phyloP scores from a whole-genome alignment of 2,888 invertebrate genomes.

The Phengaris arion region DNA sequence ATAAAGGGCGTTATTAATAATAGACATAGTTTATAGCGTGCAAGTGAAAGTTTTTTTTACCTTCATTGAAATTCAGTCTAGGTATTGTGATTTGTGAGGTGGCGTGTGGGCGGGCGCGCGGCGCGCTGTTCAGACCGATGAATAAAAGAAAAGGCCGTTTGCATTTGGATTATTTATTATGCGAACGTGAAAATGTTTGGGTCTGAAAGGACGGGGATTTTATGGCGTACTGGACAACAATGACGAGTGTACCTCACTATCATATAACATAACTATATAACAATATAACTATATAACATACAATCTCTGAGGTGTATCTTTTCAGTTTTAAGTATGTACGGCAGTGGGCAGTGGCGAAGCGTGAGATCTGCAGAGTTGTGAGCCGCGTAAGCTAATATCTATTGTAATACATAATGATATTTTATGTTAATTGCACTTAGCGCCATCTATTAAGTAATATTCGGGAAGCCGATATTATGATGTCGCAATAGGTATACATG shows the following conservation, averaged over 20 bases:
- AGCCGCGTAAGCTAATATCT: too few species aligned
- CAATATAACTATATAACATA: too few species aligned
- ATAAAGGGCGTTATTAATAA: background rate
- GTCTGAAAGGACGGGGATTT: slow-evolving; percentile 13
- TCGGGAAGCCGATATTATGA: too few species aligned
- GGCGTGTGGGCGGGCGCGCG: background rate
- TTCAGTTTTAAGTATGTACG: too few species aligned
- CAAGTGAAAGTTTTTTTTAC: background rate
- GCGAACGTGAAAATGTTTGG: background rate
- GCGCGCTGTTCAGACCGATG: background rate
- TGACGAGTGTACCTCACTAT: background rate
- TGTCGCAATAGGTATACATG: too few species aligned
- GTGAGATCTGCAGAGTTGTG: too few species aligned
- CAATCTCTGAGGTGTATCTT: too few species aligned
- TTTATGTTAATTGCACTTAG: too few species aligned
- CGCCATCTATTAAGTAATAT: too few species aligned
- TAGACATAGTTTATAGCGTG: background rate
- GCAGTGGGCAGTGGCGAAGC: too few species aligned
- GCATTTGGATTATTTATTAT: slow-evolving; percentile 21
- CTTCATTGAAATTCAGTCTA: slow-evolving; percentile 11
- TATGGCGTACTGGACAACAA: background rate
- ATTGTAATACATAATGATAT: too few species aligned
- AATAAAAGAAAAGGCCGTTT: slow-evolving; percentile 26
- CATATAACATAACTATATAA: too few species aligned
- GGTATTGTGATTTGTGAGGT: background rate